phyloP scores from a whole-genome alignment of 2,797 vertebrate species.

The Muraenolepis orangiensis region DNA sequence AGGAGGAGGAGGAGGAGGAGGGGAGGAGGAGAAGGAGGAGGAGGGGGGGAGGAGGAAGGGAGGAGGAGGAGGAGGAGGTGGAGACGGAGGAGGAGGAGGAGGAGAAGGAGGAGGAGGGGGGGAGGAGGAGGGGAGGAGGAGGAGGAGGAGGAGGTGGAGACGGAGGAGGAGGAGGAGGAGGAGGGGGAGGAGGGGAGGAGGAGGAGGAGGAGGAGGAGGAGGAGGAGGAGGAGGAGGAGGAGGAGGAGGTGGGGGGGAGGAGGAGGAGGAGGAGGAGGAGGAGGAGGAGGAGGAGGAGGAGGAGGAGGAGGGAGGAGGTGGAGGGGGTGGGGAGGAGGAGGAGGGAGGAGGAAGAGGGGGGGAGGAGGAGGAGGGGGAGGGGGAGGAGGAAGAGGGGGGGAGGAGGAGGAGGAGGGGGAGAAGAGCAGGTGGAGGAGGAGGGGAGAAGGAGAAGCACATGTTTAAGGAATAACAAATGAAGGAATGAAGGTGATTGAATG shows the following conservation, averaged over 20 bases:
- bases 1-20: neutral
- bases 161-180: too few species aligned
- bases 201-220: too few species aligned
- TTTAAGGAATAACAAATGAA: neutral
- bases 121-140: neutral
- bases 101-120: neutral
- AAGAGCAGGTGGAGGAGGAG: neutral
- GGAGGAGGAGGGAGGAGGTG: neutral
- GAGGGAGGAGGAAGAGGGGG: too few species aligned
- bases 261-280: neutral
- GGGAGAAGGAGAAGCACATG: too few species aligned
- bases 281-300: too few species aligned
- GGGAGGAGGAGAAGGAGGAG: neutral
- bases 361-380: too few species aligned
- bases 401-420: neutral
- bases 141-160: too few species aligned
- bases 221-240: too few species aligned
- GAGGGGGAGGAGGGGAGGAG: too few species aligned
- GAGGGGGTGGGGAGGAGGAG: neutral
- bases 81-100: neutral
- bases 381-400: neutral
- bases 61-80: neutral
- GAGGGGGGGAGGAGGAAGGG: neutral
- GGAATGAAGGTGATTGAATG: neutral
- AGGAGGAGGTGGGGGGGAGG: too few species aligned